Evolutionary conservation across 2,797 vertebrate genomes (phyloP), one percentile per base, ranked within the genome.

Genomic region (Valencia hispanica): DNA sequence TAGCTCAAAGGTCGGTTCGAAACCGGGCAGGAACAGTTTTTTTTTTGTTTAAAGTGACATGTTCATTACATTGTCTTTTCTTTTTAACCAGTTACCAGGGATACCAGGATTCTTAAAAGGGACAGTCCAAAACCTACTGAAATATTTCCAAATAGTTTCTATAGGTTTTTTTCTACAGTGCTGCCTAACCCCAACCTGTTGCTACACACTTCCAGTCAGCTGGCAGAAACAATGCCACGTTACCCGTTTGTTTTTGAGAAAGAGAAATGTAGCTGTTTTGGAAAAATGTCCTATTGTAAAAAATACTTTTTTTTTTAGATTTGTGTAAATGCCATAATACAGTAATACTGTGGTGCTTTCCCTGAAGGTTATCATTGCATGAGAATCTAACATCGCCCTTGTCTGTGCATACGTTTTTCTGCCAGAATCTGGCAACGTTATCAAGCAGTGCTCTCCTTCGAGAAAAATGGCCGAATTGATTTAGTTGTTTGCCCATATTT

Each of bases 21-120:
- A 71, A 91, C 89, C 57, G 87, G 85, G 91, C 79, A n/a, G 84
- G 84, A 89, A 90, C 83, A 84, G 51, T 0, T 0, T 30, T 75
- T 7, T 48, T 32, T 22, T 53, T 47, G 41, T 41, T 39, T 20
- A 15, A n/a, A n/a, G n/a, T n/a, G n/a, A n/a, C n/a, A n/a, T 45
- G 14, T 30, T 59, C 17, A 3, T 17, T 59, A 8, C 17, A 59
- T 32, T 3, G 7, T 32, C 5, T 59, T 59, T 59, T 57, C 55
- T 30, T 30, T 3, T 57, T 57, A 25, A 53, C 11, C 10, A 34
- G 57, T 17, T 48, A 17, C 17, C 15, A 48, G 47, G 17, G 1
- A 48, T 4, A 22, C 48, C 18, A 6, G 22, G 48, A 9, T 22
- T 63, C 32, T 10, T 3, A 63, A 59, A 32, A 36, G 32, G 34